Evolutionary conservation across 2,797 vertebrate species (phyloP).

Genomic region (Margarornis squamiger): DNA sequence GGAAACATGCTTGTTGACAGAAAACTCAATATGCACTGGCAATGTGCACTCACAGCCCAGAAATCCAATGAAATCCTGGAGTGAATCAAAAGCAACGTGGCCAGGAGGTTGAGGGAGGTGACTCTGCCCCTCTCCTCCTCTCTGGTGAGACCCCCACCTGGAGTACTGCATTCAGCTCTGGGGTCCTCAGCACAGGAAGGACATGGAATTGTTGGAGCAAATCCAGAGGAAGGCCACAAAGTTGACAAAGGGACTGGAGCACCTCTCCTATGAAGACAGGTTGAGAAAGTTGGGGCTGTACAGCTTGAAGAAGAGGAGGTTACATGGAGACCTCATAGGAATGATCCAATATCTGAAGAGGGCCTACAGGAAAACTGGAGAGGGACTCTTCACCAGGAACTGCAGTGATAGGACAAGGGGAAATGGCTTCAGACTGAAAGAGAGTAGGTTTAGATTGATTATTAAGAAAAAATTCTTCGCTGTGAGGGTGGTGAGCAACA

Average conservation of each 20-base stretch:
- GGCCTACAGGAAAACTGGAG: not conserved
- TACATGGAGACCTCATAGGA: not conserved
- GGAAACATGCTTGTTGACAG: not conserved
- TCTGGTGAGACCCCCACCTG: too few relatives aligned
- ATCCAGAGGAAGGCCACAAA: not conserved
- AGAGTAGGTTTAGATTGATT: not conserved
- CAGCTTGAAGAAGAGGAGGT: not conserved
- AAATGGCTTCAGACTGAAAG: not conserved
- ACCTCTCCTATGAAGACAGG: not conserved
- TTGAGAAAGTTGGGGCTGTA: not conserved
- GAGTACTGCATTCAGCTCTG: not conserved
- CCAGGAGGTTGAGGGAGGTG: not conserved
- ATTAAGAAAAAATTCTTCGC: not conserved
- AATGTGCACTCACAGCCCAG: not conserved
- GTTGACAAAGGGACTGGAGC: not conserved
- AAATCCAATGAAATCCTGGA: not conserved
- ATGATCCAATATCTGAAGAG: not conserved
- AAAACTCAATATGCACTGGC: not conserved
- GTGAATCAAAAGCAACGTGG: not conserved
- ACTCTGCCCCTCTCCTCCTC: not conserved
- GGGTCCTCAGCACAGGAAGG: not conserved
- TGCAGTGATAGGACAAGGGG: not conserved
- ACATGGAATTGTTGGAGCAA: not conserved
- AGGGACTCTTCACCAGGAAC: not conserved
- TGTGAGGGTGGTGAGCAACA: not conserved